Conservation (phyloP, 1,140 invertebrate genomes). For the Trinorchestia longiramus region DNA sequence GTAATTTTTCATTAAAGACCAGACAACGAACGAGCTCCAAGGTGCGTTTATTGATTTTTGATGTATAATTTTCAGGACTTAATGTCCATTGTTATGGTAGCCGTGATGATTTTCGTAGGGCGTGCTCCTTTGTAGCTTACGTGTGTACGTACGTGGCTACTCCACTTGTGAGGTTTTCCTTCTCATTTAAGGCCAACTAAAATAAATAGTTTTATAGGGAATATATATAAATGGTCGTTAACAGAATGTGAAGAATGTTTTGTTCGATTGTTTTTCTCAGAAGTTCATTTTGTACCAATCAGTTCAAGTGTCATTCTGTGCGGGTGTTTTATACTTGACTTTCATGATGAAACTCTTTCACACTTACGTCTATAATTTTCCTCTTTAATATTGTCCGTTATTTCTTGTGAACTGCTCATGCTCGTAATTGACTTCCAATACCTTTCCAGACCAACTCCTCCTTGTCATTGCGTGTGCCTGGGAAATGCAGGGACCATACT, state of each 20-base stretch:
- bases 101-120: not conserved
- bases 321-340: conserved; percentile 17
- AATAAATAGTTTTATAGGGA: not conserved
- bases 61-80: not conserved
- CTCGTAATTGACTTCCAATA: too few relatives aligned
- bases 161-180: not conserved
- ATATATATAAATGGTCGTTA: not conserved
- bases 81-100: not conserved
- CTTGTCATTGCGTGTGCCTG: too few relatives aligned
- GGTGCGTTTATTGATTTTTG: too few relatives aligned
- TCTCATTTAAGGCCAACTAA: not conserved
- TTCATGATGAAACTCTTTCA: conserved; percentile 31
- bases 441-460: too few relatives aligned
- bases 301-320: not conserved
- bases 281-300: not conserved
- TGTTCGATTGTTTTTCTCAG: not conserved
- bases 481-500: too few relatives aligned
- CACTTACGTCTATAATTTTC: not conserved
- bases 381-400: not conserved
- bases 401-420: too few relatives aligned
- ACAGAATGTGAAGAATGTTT: not conserved
- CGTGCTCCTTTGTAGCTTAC: not conserved
- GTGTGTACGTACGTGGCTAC: not conserved
- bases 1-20: too few relatives aligned
- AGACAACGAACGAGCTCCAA: too few relatives aligned